Conservation (phyloP, 2,888 invertebrate genomes). For the Microdon myrmicae region DNA sequence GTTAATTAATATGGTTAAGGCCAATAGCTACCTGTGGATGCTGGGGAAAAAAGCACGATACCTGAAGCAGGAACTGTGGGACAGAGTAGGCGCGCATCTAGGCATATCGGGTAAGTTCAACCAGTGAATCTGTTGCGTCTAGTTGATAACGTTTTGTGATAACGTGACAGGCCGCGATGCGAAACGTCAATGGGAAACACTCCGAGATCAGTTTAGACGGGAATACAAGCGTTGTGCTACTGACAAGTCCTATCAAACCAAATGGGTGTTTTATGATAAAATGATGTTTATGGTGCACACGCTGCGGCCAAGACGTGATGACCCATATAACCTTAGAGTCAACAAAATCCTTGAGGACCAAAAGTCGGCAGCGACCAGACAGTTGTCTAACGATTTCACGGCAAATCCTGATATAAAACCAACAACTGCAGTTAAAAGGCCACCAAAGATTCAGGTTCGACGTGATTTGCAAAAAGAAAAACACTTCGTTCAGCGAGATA, state of each 20-base stretch:
- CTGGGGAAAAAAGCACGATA: conserved; percentile 6
- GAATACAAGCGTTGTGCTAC: conserved; percentile 51
- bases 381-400: conserved; percentile 1
- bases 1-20: conserved; percentile 24
- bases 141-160: neutral
- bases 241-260: conserved; percentile 45
- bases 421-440: conserved; percentile 5
- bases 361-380: neutral
- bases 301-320: conserved; percentile 15
- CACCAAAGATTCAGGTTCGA: conserved; percentile 27
- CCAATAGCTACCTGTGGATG: conserved; percentile 19
- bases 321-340: neutral
- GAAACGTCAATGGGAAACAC: conserved; percentile 54
- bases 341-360: neutral
- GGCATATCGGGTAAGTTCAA: conserved; percentile 22
- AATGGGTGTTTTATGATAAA: conserved; percentile 54
- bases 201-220: conserved; percentile 56
- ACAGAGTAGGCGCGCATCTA: conserved; percentile 11
- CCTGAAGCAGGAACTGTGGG: conserved; percentile 26
- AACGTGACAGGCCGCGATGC: conserved; percentile 45
- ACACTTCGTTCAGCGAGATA: too few species aligned
- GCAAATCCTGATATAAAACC: conserved; percentile 30
- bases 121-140: neutral
- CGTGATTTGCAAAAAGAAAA: conserved; percentile 26
- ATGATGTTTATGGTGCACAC: conserved; percentile 53